Base-by-base conservation (phyloP, 2,113 vertebrate genomes). In the Daphoenositta chrysoptera region DNA sequence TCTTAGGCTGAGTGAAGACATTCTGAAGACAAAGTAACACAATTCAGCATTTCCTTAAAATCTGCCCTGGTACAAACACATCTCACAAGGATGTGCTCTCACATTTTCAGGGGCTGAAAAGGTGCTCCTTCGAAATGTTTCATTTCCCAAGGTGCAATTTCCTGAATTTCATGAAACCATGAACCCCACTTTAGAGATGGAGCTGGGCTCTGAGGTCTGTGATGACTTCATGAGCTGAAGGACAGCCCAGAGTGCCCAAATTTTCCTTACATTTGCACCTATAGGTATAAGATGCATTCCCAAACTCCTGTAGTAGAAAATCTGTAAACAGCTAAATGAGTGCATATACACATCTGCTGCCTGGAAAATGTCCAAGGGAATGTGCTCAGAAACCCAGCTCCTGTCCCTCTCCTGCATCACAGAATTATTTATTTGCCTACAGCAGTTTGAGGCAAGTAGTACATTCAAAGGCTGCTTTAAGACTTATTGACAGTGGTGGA, bases 371-470 rank as follows among this genome's bases (percentile, higher is more conserved):
- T 66, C 71, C 82, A 88, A 58, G 58, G 60, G 57, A 77, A 86
- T 8, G 6, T 73, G 56, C 39, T 91, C 45, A 51, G 94, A 86
- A 95, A 94, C 64, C 50, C 68, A 65, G 21, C 23, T 85, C 73
- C 60, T 80, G 93, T 78, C 85, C 76, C 51, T 93, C 90, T 15
- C 86, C 85, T 93, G 76, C 90, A 88, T 85, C 79, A 80, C 63
- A 71, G 79, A 70, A 88, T 88, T 54, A 73, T 68, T 96, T 81
- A 83, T 73, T 90, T 83, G 63, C 79, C 71, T 58, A 45, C 63
- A 94, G 79, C 82, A 91, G 63, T 88, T 65, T 45, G 63, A 87
- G 57, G 89, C 82, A 94, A 76, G 80, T 30, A 53, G 7, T 58
- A 33, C 30, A 58, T 18, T 80, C 82, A 63, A 78, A 78, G 68